Evolutionary conservation across 2,888 invertebrate species (phyloP), one percentile per base, ranked within the genome.

Genomic region (Ischnus inquisitorius): DNA sequence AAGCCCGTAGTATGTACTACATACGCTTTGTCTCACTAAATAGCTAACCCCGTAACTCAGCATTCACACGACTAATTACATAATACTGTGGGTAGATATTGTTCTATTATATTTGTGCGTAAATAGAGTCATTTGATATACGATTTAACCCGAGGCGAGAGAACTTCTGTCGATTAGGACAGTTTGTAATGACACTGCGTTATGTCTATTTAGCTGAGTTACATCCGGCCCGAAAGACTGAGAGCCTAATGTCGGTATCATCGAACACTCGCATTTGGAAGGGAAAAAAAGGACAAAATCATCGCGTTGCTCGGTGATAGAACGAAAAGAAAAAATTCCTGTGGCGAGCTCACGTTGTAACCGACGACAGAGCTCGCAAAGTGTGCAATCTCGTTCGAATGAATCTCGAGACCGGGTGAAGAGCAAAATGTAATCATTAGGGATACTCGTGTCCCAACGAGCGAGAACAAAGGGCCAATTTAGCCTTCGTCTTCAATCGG

Each of bases 61-160:
- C 88, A 88, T 88, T 90, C 88, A 90, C 89, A 89, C 89, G 86
- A 89, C 89, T 90, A 87, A 89, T 88, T 86, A 87, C 81, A 84
- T 82, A 81, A 87, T 88, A 87, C 22, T 16, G 43, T 69, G 41
- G 34, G 71, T 68, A 48, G 51, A 67, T 12, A 51, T 46, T 25
- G 46, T 48, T 62, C 16, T 62, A 34, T 28, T 43, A 41, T 69
- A 68, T 34, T 60, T 68, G 34, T 69, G 46, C 76, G 76, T 41
- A 39, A 65, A 76, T 54, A 54, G 25, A 41, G 54, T 60, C 57
- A 60, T 25, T 28, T 28, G 1, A 22, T 22, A 54, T 22, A 54
- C 54, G 54, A 54, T 54, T 54, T 3, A 19, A 10, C 54, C 54
- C 54, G 54, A 54, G 10, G 22, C 54, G 54, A 54, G 54, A 22